phyloP scores from a whole-genome alignment of 2,888 invertebrate genomes.

The Gibbula magus region DNA sequence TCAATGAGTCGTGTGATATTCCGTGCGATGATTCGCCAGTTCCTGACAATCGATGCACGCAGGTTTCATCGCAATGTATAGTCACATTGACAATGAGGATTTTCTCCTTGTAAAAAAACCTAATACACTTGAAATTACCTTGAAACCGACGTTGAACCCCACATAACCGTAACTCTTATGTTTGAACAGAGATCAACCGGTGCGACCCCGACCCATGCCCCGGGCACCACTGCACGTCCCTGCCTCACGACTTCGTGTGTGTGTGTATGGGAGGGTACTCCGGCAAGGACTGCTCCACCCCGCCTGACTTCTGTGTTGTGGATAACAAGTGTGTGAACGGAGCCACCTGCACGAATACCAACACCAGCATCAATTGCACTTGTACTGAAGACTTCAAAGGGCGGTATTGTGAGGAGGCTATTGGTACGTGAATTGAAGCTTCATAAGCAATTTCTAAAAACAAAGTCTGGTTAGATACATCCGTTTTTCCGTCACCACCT shows the following conservation, averaged over 20 bases:
- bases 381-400: background rate
- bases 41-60: too few species aligned
- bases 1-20: too few species aligned
- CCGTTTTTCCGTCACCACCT: too few species aligned
- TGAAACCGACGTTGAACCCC: too few species aligned
- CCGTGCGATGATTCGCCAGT: too few species aligned
- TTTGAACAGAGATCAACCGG: background rate
- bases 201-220: background rate
- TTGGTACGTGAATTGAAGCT: background rate
- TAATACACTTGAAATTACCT: too few species aligned
- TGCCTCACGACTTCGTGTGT: background rate
- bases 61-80: too few species aligned
- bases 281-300: background rate
- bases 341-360: background rate
- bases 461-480: too few species aligned
- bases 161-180: too few species aligned
- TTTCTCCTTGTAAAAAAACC: too few species aligned
- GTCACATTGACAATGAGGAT: too few species aligned
- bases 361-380: background rate
- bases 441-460: too few species aligned
- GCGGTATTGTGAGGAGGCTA: background rate
- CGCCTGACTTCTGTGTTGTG: background rate
- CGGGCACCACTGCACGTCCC: background rate
- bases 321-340: background rate
- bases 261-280: background rate